A percentile compares a stretch with the other conserved stretches of the same genome.
These are phyloP conservation scores for Drosophila mimetica DNA, from an alignment of 2,888 invertebrate species.

Conservation along the genomic window DNA sequence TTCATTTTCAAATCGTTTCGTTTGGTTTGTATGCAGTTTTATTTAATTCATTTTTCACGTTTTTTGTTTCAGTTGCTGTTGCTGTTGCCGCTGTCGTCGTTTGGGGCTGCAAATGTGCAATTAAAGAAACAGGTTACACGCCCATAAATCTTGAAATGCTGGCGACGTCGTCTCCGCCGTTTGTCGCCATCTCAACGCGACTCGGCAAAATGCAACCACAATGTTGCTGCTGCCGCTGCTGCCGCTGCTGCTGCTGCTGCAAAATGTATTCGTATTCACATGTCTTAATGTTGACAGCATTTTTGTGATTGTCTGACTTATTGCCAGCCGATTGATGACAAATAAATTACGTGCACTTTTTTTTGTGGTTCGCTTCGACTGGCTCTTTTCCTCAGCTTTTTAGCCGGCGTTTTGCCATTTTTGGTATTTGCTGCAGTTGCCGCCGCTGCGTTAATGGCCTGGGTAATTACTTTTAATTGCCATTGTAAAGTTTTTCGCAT, in stretches of 20 bases:
- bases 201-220: conserved; percentile 46
- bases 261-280: conserved; percentile 72
- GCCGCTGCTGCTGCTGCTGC: conserved; percentile 22
- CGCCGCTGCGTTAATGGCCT: conserved; percentile 72
- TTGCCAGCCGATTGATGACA: conserved; percentile 81
- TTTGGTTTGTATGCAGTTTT: conserved; percentile 72
- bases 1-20: conserved; percentile 74
- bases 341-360: conserved; percentile 75
- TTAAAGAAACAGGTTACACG: conserved; percentile 84
- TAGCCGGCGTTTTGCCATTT: conserved; percentile 57
- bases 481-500: conserved; percentile 76
- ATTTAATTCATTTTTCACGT: conserved; percentile 79
- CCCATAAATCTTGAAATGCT: conserved; percentile 81
- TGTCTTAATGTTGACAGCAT: conserved; percentile 82
- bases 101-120: conserved; percentile 83
- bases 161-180: conserved; percentile 54
- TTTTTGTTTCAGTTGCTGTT: conserved; percentile 53
- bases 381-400: conserved; percentile 55
- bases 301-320: conserved; percentile 84
- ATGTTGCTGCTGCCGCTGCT: conserved; percentile 46
- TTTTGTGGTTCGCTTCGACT: conserved; percentile 30
- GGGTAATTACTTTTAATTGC: conserved; percentile 78
- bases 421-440: conserved; percentile 56
- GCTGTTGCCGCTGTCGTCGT: conserved; percentile 62
- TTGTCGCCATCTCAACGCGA: conserved; percentile 36